phyloP scores from a whole-genome alignment of 2,888 invertebrate genomes.

The Andrena hattorfiana region DNA sequence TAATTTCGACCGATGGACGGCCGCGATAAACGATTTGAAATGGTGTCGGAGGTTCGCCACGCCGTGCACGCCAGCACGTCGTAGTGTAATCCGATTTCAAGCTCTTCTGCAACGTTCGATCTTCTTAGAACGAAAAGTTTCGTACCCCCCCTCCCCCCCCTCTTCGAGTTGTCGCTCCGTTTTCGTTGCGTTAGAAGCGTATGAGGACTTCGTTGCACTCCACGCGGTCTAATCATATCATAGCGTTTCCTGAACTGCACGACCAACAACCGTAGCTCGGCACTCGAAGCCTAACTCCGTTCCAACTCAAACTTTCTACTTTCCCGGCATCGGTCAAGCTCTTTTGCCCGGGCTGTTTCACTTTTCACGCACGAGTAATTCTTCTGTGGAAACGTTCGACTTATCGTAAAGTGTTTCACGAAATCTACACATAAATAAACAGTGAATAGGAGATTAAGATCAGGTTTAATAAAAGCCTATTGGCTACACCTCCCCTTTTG shows the following conservation, averaged over 20 bases:
- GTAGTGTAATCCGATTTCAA: neutral
- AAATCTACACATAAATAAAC: neutral
- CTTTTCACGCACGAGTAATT: neutral
- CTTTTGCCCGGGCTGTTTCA: neutral
- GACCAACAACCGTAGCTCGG: neutral
- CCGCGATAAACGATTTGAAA: constrained; percentile 20
- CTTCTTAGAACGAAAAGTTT: neutral
- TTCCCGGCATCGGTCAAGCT: constrained; percentile 2
- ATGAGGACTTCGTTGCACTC: neutral
- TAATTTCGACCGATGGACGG: constrained; percentile 16
- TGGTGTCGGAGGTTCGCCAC: neutral
- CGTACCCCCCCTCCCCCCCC: neutral
- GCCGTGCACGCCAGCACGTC: no score
- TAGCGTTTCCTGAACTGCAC: neutral
- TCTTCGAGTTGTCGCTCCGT: neutral
- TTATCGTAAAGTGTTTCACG: neutral
- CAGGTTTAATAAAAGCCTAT: no score
- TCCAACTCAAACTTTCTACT: neutral
- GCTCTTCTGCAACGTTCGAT: neutral
- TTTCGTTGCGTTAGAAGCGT: constrained; percentile 1
- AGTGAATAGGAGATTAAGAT: no score
- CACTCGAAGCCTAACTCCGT: constrained; percentile 7
- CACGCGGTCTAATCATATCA: constrained; percentile 11
- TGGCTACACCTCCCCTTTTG: no score
- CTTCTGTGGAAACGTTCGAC: neutral